A percentile compares a stretch with the other conserved stretches of the same genome.
Evolutionary conservation across 2,888 invertebrate species (phyloP).

Genomic region (Stenolophus ochropezus): DNA sequence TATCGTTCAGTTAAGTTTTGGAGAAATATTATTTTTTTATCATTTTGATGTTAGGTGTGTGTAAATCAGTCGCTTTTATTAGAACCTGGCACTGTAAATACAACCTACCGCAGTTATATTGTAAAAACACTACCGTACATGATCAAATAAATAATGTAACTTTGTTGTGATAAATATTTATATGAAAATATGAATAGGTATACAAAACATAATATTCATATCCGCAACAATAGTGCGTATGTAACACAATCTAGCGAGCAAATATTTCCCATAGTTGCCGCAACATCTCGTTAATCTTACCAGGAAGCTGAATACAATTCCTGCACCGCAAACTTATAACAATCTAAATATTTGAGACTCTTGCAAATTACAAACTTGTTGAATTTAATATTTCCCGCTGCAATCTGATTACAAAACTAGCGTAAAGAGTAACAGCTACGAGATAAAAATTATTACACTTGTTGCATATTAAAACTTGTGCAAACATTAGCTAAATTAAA

Average conservation of each 20-base stretch:
- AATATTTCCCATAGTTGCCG: neutral
- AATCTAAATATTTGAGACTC: neutral
- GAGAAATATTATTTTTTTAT: no score
- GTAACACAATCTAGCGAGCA: neutral
- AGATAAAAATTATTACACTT: neutral
- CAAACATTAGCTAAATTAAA: neutral
- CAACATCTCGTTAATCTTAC: neutral
- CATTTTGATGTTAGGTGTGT: no score
- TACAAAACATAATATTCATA: neutral
- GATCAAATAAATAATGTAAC: no score
- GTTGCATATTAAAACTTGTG: neutral
- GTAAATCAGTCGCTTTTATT: no score
- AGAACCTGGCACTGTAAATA: no score
- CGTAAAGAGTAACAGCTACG: neutral
- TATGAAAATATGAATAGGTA: neutral
- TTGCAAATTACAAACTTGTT: no score
- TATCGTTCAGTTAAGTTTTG: no score
- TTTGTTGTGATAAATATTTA: neutral
- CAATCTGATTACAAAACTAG: neutral
- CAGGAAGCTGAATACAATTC: neutral
- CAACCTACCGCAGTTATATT: no score
- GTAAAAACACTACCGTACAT: no score
- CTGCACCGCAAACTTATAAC: neutral
- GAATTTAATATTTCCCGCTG: neutral
- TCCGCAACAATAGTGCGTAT: neutral